These are phyloP conservation scores for Samia ricini DNA, from an alignment of 1,140 invertebrate genomes.

Conservation along the genomic window DNA sequence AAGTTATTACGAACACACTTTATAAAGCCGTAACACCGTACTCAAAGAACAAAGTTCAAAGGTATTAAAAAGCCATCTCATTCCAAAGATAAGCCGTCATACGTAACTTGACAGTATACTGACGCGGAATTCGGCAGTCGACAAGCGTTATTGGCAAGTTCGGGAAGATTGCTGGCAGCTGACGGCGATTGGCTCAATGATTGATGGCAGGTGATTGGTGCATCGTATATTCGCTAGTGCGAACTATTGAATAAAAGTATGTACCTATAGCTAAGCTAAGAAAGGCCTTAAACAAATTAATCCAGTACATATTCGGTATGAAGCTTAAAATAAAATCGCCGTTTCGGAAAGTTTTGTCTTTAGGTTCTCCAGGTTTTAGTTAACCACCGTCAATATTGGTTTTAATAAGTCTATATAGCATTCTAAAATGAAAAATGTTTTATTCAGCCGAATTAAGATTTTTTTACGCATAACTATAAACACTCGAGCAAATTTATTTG, in stretches of 20 bases:
- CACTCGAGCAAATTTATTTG: not conserved
- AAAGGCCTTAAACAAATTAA: not conserved
- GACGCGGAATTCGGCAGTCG: constrained; percentile 4
- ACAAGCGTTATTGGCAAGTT: constrained; percentile 10
- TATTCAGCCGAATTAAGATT: not conserved
- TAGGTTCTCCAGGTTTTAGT: not conserved
- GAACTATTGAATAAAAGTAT: constrained; percentile 3
- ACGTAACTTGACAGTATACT: constrained; percentile 7
- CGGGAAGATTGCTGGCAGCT: constrained; percentile 9
- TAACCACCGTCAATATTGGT: constrained; percentile 2
- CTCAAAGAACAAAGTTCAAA: not conserved
- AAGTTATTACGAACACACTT: not conserved
- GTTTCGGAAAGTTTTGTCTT: not conserved
- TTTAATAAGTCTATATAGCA: not conserved
- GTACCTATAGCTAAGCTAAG: not conserved
- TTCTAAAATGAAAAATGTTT: not conserved
- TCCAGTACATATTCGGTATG: not conserved
- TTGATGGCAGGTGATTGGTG: constrained; percentile 26
- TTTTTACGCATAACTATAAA: not conserved
- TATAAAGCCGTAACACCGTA: not conserved
- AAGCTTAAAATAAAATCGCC: not conserved
- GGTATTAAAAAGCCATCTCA: not conserved
- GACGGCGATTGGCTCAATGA: constrained; percentile 28
- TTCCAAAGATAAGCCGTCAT: not conserved
- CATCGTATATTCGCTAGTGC: constrained; percentile 15